Conservation (phyloP, 1,140 invertebrate genomes). For the Sitobion miscanthi region DNA sequence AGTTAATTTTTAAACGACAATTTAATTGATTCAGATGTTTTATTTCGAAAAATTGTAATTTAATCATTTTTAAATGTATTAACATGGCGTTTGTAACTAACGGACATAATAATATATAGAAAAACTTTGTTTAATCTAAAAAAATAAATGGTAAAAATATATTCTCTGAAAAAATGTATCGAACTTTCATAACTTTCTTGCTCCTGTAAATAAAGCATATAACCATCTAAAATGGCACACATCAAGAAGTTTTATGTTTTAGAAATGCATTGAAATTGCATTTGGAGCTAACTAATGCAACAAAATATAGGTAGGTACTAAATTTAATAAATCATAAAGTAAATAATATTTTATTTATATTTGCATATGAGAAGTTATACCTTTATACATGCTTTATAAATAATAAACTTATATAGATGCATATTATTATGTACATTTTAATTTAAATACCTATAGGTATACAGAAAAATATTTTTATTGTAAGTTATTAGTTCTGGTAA, state of each 20-base stretch:
- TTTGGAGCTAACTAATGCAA: neutral
- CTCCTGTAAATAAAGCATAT: neutral
- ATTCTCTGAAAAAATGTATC: neutral
- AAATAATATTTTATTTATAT: neutral
- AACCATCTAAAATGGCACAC: neutral
- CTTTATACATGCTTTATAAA: neutral
- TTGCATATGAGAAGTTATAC: neutral
- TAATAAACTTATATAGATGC: neutral
- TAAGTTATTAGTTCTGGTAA: neutral
- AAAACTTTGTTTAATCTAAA: neutral
- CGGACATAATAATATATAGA: neutral
- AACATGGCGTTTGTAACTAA: neutral
- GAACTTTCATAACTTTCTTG: neutral
- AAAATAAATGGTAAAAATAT: neutral
- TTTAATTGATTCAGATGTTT: neutral
- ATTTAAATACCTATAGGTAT: neutral
- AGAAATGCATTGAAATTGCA: neutral
- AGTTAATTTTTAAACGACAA: no score
- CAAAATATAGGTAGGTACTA: neutral
- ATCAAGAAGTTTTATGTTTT: neutral
- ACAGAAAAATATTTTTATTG: neutral
- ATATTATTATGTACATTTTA: neutral
- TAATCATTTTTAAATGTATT: neutral
- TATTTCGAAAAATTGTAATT: neutral
- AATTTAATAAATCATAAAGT: conserved; percentile 1